A percentile compares a stretch with the other conserved stretches of the same genome.
These are phyloP conservation scores for Lepidocyrtoides sp. DNA, from an alignment of 2,888 invertebrate species.

Conservation along the genomic window DNA sequence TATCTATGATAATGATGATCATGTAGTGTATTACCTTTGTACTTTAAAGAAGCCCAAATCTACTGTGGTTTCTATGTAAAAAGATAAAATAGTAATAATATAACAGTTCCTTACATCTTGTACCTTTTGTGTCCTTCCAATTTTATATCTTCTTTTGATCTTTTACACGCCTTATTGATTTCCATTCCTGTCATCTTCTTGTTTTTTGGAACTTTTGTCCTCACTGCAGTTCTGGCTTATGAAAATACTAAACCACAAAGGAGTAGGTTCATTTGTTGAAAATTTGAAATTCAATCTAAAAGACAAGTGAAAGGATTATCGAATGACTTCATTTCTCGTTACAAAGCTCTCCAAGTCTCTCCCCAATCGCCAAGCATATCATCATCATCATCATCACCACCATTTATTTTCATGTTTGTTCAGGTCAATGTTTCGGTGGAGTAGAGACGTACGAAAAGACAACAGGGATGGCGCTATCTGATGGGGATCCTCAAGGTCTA, in stretches of 20 bases:
- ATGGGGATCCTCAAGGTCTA: slow-evolving; percentile 86
- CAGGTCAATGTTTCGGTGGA: slow-evolving; percentile 87
- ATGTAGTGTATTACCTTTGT: too few species aligned
- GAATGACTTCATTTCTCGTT: neutral
- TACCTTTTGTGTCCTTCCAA: too few species aligned
- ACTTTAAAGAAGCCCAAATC: too few species aligned
- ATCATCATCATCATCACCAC: neutral
- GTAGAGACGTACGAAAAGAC: slow-evolving; percentile 87
- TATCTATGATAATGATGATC: too few species aligned
- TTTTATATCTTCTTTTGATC: too few species aligned
- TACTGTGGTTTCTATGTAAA: too few species aligned
- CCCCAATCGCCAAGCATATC: too few species aligned
- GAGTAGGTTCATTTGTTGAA: neutral
- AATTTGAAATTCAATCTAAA: slow-evolving; percentile 18
- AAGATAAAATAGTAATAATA: too few species aligned
- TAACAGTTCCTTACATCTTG: too few species aligned
- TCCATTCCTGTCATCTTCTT: too few species aligned
- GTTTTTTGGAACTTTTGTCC: too few species aligned
- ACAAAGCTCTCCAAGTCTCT: neutral
- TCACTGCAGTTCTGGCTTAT: neutral
- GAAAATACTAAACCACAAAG: neutral
- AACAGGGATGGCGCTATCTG: slow-evolving; percentile 86
- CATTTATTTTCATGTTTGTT: neutral
- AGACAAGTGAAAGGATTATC: neutral
- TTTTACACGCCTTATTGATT: too few species aligned